Evolutionary conservation across 2,797 vertebrate genomes (phyloP).

Genomic region (Caiman crocodilus): DNA sequence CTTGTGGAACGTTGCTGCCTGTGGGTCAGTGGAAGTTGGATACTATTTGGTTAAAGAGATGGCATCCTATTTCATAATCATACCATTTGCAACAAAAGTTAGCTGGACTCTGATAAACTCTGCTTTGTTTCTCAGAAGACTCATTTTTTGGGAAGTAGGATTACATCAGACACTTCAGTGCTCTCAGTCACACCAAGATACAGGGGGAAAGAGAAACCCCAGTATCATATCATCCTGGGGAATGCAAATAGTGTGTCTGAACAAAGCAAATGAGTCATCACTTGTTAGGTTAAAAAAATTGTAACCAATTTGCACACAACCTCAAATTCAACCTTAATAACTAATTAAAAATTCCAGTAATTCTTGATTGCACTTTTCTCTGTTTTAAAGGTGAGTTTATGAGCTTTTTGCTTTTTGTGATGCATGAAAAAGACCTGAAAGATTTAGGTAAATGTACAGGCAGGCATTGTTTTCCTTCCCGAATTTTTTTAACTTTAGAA

Average conservation of each 20-base stretch:
- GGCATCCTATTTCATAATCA: neutral
- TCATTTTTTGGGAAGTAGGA: neutral
- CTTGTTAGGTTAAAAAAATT: neutral
- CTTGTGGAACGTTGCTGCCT: neutral
- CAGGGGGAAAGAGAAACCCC: neutral
- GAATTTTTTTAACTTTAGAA: neutral
- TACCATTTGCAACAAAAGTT: neutral
- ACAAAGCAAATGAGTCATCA: neutral
- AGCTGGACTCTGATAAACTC: neutral
- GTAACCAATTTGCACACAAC: neutral
- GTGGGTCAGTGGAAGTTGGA: too few relatives aligned
- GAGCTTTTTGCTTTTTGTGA: neutral
- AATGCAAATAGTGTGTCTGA: neutral
- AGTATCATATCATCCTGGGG: fast-evolving
- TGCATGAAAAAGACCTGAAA: neutral
- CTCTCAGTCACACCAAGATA: neutral
- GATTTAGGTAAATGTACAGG: neutral
- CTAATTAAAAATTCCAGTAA: neutral
- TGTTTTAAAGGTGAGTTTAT: neutral
- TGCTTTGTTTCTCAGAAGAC: neutral
- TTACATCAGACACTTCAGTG: neutral
- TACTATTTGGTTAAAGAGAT: neutral
- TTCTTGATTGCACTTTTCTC: neutral
- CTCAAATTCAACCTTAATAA: neutral
- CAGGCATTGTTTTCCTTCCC: neutral